phyloP scores from a whole-genome alignment of 2,888 invertebrate species.

The Spialia ferax region DNA sequence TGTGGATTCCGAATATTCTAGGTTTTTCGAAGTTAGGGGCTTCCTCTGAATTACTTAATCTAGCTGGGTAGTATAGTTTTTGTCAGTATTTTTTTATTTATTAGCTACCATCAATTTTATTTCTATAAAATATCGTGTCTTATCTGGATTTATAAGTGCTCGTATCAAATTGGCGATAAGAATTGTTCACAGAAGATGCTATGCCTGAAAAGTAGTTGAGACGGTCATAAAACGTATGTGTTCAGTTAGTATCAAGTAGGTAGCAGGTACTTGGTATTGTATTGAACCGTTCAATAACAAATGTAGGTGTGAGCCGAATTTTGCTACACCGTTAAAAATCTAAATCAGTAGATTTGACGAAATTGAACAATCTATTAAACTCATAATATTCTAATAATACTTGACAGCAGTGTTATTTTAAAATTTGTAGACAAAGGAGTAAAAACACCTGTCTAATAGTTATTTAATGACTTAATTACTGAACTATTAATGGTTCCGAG shows the following conservation, averaged over 20 bases:
- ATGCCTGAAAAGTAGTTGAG: neutral
- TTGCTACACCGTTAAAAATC: neutral
- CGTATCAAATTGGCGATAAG: constrained; percentile 44
- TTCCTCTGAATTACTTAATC: neutral
- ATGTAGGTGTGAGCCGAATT: neutral
- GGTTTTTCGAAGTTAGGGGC: neutral
- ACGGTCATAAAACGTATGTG: neutral
- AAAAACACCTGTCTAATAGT: too few relatives aligned
- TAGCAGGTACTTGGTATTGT: constrained; percentile 12
- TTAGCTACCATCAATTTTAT: neutral
- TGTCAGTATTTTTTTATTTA: neutral
- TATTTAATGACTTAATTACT: constrained; percentile 1
- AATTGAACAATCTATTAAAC: neutral
- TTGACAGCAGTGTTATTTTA: too few relatives aligned
- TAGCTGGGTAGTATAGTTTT: neutral
- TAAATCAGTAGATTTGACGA: neutral
- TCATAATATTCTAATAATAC: too few relatives aligned
- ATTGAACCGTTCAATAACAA: constrained; percentile 10
- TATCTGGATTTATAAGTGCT: constrained; percentile 41
- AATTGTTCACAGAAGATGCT: constrained; percentile 49
- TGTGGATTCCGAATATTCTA: neutral
- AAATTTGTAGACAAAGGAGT: too few relatives aligned
- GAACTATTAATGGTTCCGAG: neutral
- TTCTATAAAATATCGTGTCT: constrained; percentile 32
- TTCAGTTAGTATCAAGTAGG: neutral